These are phyloP conservation scores for Sarcophaga peregrina DNA, from an alignment of 1,140 invertebrate species.

Conservation along the genomic window DNA sequence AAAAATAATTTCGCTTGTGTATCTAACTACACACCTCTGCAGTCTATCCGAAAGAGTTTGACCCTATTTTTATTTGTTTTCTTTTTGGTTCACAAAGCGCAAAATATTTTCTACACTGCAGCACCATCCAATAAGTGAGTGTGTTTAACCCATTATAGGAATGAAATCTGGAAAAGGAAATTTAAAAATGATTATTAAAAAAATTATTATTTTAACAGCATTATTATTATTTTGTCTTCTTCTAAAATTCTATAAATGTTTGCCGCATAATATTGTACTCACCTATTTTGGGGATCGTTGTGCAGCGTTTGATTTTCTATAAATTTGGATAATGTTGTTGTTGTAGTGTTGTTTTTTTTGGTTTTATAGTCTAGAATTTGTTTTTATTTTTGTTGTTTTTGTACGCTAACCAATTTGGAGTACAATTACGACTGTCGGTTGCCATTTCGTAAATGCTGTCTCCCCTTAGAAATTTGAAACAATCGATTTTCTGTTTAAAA, in stretches of 20 bases:
- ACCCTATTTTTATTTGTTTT: not conserved
- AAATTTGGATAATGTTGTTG: conserved; percentile 16
- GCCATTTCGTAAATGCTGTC: not conserved
- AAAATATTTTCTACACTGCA: not conserved
- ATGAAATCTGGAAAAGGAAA: not conserved
- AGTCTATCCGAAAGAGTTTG: too few relatives aligned
- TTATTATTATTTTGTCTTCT: too few relatives aligned
- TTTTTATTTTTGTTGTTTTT: too few relatives aligned
- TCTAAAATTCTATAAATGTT: too few relatives aligned
- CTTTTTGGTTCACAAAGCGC: not conserved
- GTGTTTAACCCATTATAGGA: conserved; percentile 11
- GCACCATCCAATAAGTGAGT: not conserved
- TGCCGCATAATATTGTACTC: not conserved
- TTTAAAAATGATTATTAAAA: too few relatives aligned
- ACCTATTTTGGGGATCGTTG: conserved; percentile 37
- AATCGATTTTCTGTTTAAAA: not conserved
- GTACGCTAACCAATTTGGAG: conserved; percentile 10
- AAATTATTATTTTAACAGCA: too few relatives aligned
- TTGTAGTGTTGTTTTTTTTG: not conserved
- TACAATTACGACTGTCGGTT: not conserved
- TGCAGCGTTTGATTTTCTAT: not conserved
- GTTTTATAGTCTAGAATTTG: not conserved
- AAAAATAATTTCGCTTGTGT: conserved; percentile 15
- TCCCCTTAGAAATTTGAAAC: too few relatives aligned
- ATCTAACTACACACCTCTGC: too few relatives aligned